phyloP scores from a whole-genome alignment of 2,797 vertebrate genomes.

The Lerista edwardsae region DNA sequence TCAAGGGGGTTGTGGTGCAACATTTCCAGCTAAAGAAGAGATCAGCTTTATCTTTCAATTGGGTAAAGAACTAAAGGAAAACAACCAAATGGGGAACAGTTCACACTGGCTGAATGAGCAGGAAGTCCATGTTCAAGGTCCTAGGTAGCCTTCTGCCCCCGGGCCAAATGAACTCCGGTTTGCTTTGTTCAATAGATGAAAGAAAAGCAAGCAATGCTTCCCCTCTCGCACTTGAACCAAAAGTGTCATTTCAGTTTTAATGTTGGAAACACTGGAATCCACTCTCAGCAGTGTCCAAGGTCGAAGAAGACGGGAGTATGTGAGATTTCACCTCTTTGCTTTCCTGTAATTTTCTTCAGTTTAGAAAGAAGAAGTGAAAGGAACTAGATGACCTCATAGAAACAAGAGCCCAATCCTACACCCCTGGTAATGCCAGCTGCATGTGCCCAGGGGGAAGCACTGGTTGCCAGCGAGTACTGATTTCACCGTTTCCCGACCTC shows the following conservation, averaged over 20 bases:
- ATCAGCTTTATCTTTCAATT: conserved; percentile 13
- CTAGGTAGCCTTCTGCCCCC: not conserved
- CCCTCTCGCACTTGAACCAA: not conserved
- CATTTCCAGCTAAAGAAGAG: not conserved
- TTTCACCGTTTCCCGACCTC: too few species aligned
- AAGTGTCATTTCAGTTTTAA: not conserved
- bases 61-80: conserved; percentile 1
- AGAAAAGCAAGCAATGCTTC: not conserved
- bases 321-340: not conserved
- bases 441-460: too few species aligned
- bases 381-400: not conserved
- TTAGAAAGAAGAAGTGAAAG: not conserved
- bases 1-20: not conserved
- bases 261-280: not conserved
- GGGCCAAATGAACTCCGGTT: not conserved
- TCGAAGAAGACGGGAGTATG: not conserved
- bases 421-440: too few species aligned
- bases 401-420: too few species aligned
- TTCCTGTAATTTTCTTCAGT: not conserved
- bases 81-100: fast-evolving
- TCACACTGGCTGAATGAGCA: not conserved
- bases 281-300: not conserved
- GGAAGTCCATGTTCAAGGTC: not conserved
- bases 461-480: too few species aligned
- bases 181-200: not conserved